Percentiles rank a stretch among this genome's conserved stretches.
phyloP scores from a whole-genome alignment of 2,113 vertebrate genomes.

The Carlito syrichta region DNA sequence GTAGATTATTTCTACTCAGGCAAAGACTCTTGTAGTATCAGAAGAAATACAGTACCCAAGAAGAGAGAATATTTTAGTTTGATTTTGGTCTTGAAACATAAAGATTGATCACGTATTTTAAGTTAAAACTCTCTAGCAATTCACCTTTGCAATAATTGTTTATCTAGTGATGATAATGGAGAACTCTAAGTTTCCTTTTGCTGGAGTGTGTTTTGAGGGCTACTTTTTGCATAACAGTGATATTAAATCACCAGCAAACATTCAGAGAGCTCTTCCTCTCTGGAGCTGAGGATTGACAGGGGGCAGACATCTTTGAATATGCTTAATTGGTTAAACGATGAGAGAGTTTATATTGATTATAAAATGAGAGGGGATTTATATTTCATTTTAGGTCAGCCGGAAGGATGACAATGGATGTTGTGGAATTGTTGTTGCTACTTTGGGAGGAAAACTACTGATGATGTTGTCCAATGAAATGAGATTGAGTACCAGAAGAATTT shows the following conservation, averaged over 20 bases:
- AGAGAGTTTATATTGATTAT: background rate
- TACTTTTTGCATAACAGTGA: background rate
- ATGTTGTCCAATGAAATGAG: background rate
- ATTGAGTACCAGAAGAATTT: background rate
- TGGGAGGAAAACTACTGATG: background rate
- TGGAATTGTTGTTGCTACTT: background rate
- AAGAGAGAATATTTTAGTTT: background rate
- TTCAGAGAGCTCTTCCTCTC: background rate
- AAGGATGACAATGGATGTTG: background rate
- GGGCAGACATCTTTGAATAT: background rate
- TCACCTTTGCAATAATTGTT: background rate
- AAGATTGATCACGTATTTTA: background rate
- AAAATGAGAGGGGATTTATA: background rate
- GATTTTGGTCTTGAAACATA: background rate
- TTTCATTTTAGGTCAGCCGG: background rate
- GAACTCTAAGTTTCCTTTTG: background rate
- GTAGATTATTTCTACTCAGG: slow-evolving; percentile 24
- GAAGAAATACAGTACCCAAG: background rate
- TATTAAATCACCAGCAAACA: background rate
- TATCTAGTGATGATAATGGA: background rate
- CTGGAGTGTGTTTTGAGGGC: background rate
- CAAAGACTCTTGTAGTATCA: background rate
- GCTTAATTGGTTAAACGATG: background rate
- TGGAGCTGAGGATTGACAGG: background rate
- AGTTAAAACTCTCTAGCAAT: background rate